Conservation (phyloP, 2,113 vertebrate genomes). For the Glaucomys volans region DNA sequence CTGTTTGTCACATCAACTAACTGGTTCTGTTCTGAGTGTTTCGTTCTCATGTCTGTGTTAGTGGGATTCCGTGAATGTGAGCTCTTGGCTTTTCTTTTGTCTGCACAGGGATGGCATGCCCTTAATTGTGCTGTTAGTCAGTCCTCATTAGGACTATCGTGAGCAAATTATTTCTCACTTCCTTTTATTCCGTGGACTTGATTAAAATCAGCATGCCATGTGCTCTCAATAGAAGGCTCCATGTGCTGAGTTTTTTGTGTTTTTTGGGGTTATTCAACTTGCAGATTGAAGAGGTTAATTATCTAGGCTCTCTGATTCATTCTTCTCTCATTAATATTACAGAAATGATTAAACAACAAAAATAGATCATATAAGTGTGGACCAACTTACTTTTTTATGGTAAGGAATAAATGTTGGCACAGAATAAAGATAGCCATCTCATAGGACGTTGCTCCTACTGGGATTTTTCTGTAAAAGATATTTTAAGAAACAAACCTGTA, state of each 20-base stretch:
- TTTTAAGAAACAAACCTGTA: conserved; percentile 7
- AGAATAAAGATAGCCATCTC: neutral
- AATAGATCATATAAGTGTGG: neutral
- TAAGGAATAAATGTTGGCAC: neutral
- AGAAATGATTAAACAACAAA: neutral
- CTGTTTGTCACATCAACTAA: neutral
- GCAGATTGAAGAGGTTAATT: conserved; percentile 1
- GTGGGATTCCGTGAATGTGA: neutral
- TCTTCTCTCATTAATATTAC: neutral
- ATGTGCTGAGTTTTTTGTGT: neutral
- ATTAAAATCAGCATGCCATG: neutral
- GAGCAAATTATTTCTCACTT: conserved; percentile 51
- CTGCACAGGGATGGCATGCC: neutral
- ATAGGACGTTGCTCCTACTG: neutral
- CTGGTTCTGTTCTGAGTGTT: neutral
- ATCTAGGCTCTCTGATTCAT: neutral
- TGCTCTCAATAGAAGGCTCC: neutral
- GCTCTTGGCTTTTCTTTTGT: neutral
- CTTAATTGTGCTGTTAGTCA: neutral
- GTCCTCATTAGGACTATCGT: neutral
- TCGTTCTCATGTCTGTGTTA: neutral
- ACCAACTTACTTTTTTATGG: neutral
- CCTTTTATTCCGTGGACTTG: neutral
- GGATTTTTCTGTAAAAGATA: neutral
- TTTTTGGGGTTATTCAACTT: neutral